Evolutionary conservation across 2,797 vertebrate species (phyloP).

Genomic region (Melanotaenia trifasciata): DNA sequence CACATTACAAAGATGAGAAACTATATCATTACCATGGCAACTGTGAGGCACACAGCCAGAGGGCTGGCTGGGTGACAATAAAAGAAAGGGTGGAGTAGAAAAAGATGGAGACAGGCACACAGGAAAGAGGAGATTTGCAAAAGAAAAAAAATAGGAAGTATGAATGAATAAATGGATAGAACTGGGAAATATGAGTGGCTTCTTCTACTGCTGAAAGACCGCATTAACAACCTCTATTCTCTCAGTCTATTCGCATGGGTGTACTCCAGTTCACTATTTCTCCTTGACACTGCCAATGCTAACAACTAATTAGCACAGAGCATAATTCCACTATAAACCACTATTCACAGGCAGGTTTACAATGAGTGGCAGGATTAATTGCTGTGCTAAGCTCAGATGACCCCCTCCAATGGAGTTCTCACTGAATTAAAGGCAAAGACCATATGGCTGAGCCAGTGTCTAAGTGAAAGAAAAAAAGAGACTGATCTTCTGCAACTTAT

Average conservation of each 20-base stretch:
- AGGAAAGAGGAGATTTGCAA: conserved; percentile 48
- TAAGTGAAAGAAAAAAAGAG: conserved; percentile 38
- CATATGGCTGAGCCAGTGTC: conserved; percentile 41
- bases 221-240: conserved; percentile 39
- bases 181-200: conserved; percentile 25
- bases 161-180: conserved; percentile 45
- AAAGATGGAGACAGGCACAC: conserved; percentile 51
- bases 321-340: conserved; percentile 67
- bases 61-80: conserved; percentile 76
- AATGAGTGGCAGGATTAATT: conserved; percentile 81
- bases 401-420: conserved; percentile 51
- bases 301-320: conserved; percentile 74
- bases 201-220: conserved; percentile 32
- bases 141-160: conserved; percentile 39
- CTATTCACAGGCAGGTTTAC: conserved; percentile 48
- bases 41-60: conserved; percentile 74
- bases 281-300: conserved; percentile 62
- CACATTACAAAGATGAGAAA: conserved; percentile 83
- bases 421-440: conserved; percentile 46
- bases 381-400: conserved; percentile 63
- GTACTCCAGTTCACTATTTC: conserved; percentile 54
- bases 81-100: conserved; percentile 64
- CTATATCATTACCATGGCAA: conserved; percentile 85
- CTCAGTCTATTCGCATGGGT: conserved; percentile 46
- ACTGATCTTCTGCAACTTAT: conserved; percentile 58